Evolutionary conservation across 1,140 invertebrate genomes (phyloP), one percentile per base, ranked within the genome.

Genomic region (Lucilia sericata): DNA sequence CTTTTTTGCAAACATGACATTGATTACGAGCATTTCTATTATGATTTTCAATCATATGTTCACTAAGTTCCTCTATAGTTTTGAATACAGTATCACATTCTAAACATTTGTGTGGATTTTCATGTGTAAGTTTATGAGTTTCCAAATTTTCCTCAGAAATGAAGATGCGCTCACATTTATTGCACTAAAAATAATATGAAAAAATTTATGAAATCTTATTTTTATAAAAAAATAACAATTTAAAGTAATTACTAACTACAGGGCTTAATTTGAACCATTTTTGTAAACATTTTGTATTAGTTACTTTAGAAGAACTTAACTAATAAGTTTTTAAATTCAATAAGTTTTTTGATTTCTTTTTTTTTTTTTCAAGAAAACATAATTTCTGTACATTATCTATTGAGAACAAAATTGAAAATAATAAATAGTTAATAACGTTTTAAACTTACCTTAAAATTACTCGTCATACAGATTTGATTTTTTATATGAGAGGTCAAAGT

Each of bases 1-100:
- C 91, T 87, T 94, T 94, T 55, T 92, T 92, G 85, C 94, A 95
- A 13, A 92, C 87, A 9, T 91, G 88, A 87, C 94, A 95, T 25
- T 92, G 91, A 86, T 94, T 93, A 49, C 93, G 93, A 36, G 93
- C 92, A 74, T 92, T 92, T 0, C 92, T 88, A 83, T 92, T 92
- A 86, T 94, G 93, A 13, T 90, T 88, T 87, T 86, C 91, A 84
- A 87, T 91, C 84, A 89, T 88, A 82, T 92, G 92, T 51, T 88
- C 86, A 74, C 89, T 88, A 25, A 92, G 86, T 84, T 91, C 88
- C 25, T 92, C 91, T 78, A 87, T 88, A 1, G 89, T 89, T 14
- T 89, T 87, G 55, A 87, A 92, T 3, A 86, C 85, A 78, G 89
- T 81, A 0, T 86, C 86, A 83, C 92, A 92, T 55, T 91, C 87